Evolutionary conservation across 2,797 vertebrate genomes (phyloP).

Genomic region (Balearica regulorum): DNA sequence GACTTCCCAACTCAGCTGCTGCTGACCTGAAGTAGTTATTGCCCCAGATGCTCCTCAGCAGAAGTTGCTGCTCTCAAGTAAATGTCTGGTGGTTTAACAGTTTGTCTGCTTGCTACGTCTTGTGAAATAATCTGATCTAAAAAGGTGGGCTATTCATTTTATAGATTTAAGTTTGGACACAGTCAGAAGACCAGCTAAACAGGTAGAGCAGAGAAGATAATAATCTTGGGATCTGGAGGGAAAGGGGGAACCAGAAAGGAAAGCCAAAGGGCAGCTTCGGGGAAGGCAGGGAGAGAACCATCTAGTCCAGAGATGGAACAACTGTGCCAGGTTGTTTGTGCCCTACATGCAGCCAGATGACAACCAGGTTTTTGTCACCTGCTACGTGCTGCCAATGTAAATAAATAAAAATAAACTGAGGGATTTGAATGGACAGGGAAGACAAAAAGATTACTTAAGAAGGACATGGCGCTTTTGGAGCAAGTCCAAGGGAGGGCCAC

Average conservation of each 20-base stretch:
- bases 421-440: background rate
- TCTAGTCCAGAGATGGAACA: background rate
- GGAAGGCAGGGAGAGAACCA: background rate
- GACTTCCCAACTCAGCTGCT: background rate
- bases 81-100: background rate
- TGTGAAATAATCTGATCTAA: background rate
- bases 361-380: background rate
- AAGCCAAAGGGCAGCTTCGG: background rate
- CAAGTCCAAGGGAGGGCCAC: too few species aligned
- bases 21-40: background rate
- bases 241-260: background rate
- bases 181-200: background rate
- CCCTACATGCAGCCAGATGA: background rate
- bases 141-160: accelerated
- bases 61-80: background rate
- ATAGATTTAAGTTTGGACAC: background rate
- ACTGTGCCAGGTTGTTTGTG: background rate
- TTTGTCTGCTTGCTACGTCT: background rate
- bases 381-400: background rate
- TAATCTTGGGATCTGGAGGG: background rate
- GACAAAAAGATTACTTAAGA: background rate
- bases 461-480: too few species aligned
- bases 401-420: background rate
- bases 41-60: background rate
- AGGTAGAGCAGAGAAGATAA: background rate